Percentiles rank a stretch among this genome's conserved stretches.
These are phyloP conservation scores for Caiman crocodilus DNA, from an alignment of 2,797 vertebrate species.

Conservation along the genomic window DNA sequence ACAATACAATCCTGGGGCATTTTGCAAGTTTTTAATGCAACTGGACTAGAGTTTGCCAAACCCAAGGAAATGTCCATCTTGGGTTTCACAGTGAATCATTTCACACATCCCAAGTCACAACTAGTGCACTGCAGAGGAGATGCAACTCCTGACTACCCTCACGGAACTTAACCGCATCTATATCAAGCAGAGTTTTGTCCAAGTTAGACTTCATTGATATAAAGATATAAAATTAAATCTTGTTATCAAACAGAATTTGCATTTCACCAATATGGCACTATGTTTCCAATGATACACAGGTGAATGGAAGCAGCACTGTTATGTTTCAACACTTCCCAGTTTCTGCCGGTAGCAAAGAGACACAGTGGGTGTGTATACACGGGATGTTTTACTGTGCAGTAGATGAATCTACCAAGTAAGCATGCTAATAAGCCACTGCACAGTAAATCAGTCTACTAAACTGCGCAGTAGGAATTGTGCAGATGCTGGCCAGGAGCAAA, in stretches of 20 bases:
- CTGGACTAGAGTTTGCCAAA: background rate
- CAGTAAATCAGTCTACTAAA: too few relatives aligned
- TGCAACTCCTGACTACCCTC: background rate
- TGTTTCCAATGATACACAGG: background rate
- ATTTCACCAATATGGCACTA: background rate
- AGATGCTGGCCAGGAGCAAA: too few relatives aligned
- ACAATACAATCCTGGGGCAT: background rate
- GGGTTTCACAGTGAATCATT: background rate
- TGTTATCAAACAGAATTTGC: accelerated
- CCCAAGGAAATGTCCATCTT: background rate
- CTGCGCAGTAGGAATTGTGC: too few relatives aligned
- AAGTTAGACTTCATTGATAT: background rate
- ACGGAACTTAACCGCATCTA: background rate
- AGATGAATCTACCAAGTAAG: too few relatives aligned
- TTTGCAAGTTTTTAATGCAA: background rate
- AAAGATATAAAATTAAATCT: background rate
- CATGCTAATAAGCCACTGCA: too few relatives aligned
- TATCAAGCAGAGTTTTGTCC: background rate
- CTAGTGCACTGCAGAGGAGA: background rate
- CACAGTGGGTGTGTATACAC: too few relatives aligned
- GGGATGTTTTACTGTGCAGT: too few relatives aligned
- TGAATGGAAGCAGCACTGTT: background rate
- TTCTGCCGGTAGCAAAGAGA: background rate
- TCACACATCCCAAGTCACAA: background rate
- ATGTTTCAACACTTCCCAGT: background rate